Percentiles rank a stretch among this genome's conserved stretches.
Conservation (phyloP, 2,888 invertebrate genomes). For the Acanthosepion esculentum region DNA sequence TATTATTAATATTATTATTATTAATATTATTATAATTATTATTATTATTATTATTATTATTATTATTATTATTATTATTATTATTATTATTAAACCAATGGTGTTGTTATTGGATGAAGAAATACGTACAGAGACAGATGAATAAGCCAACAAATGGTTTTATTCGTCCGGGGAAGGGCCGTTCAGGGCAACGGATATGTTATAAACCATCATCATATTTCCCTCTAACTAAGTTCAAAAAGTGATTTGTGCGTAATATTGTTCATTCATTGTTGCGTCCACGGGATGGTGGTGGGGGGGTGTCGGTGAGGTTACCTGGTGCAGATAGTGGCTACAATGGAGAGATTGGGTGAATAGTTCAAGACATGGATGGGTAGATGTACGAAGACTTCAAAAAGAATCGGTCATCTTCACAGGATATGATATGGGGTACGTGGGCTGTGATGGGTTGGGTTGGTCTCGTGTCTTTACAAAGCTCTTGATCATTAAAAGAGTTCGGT, state of each 20-base stretch:
- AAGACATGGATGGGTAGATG: background rate
- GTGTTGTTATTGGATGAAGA: no score
- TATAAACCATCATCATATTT: background rate
- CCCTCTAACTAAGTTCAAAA: background rate
- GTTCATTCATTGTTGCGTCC: background rate
- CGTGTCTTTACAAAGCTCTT: background rate
- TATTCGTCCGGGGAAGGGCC: background rate
- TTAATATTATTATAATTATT: no score
- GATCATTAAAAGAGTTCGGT: background rate
- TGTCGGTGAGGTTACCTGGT: background rate
- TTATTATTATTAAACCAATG: no score
- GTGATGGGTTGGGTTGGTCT: no score
- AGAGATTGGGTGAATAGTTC: background rate
- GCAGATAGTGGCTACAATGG: background rate
- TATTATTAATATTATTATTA: no score
- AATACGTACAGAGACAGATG: no score
- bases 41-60: no score
- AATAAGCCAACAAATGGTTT: background rate
- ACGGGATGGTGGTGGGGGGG: no score
- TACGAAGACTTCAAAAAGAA: background rate
- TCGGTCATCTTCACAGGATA: background rate
- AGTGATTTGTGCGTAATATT: background rate
- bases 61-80: no score
- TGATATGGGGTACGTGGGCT: background rate
- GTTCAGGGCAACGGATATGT: background rate